phyloP scores from a whole-genome alignment of 2,888 invertebrate genomes.

The Megamerina dolium region DNA sequence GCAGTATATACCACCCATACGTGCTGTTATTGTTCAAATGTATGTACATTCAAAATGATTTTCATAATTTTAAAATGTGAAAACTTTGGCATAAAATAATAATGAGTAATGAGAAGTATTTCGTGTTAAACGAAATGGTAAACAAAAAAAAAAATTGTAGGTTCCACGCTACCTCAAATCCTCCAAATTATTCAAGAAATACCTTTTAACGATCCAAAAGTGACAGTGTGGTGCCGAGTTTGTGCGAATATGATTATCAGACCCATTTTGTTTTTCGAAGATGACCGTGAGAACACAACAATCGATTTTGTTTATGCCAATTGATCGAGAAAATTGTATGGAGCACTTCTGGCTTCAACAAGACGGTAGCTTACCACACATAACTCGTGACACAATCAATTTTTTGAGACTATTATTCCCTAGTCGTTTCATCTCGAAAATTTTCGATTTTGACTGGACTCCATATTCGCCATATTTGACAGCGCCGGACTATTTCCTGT shows the following conservation, averaged over 20 bases:
- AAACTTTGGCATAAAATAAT: neutral
- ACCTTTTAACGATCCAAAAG: neutral
- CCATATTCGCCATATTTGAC: neutral
- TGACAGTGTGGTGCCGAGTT: neutral
- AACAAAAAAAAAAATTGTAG: neutral
- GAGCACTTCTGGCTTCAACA: neutral
- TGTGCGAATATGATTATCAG: neutral
- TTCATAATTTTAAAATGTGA: too few species aligned
- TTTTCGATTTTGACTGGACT: neutral
- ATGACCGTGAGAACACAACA: too few species aligned
- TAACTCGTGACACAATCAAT: neutral
- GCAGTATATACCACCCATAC: too few species aligned
- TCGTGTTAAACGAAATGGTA: neutral
- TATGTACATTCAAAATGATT: too few species aligned
- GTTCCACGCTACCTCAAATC: neutral
- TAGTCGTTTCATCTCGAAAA: neutral
- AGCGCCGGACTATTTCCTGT: neutral
- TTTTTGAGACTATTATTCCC: neutral
- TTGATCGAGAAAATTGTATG: neutral
- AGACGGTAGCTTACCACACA: neutral
- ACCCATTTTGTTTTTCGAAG: too few species aligned
- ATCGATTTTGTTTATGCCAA: too few species aligned
- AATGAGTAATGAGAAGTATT: conserved; percentile 5
- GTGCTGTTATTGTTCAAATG: too few species aligned
- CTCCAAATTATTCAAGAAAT: neutral